Percentiles rank a stretch among this genome's conserved stretches.
These are phyloP conservation scores for Anastatus disparis DNA, from an alignment of 1,140 invertebrate species.

Conservation along the genomic window DNA sequence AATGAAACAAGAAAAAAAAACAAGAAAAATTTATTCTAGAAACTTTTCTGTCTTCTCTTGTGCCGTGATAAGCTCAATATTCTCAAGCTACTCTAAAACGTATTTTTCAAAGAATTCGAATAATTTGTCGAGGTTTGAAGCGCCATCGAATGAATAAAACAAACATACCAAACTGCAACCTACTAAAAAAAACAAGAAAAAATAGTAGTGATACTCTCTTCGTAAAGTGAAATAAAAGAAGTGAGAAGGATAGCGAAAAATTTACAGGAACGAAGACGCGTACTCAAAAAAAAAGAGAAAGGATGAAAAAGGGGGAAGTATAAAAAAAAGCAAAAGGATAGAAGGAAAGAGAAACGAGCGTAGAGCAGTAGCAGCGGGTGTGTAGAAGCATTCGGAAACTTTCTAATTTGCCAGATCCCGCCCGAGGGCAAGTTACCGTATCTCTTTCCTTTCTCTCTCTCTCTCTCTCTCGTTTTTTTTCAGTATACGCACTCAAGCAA, in stretches of 20 bases:
- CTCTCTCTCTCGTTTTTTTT: neutral
- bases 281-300: neutral
- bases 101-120: constrained; percentile 9
- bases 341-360: neutral
- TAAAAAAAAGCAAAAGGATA: neutral
- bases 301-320: constrained; percentile 1
- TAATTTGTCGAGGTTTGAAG: constrained; percentile 4
- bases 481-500: neutral
- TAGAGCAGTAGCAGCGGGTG: neutral
- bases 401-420: constrained; percentile 37
- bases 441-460: constrained; percentile 1
- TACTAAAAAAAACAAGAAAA: neutral
- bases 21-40: too few relatives aligned
- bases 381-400: constrained; percentile 34
- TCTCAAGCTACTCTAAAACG: too few relatives aligned
- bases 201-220: too few relatives aligned
- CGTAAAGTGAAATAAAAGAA: neutral
- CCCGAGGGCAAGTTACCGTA: constrained; percentile 11
- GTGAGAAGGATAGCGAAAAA: constrained; percentile 10
- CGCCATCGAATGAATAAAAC: neutral
- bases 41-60: too few relatives aligned
- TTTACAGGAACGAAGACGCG: constrained; percentile 10
- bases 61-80: too few relatives aligned
- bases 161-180: too few relatives aligned
- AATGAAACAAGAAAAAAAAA: neutral